A percentile compares a stretch with the other conserved stretches of the same genome.
phyloP scores from a whole-genome alignment of 2,113 vertebrate species.

The Gallinago paraguaiae region DNA sequence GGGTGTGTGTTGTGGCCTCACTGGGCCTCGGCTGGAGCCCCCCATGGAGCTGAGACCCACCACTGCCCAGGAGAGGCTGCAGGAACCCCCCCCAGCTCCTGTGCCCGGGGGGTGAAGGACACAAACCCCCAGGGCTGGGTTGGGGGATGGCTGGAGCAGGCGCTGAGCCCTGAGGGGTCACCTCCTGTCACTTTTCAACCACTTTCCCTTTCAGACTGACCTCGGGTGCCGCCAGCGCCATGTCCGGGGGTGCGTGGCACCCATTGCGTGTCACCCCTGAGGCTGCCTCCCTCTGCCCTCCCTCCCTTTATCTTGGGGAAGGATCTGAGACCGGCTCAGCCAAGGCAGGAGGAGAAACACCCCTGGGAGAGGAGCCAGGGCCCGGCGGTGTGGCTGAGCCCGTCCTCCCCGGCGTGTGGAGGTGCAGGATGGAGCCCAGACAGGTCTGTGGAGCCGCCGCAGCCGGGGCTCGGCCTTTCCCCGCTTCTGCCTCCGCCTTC shows the following conservation, averaged over 20 bases:
- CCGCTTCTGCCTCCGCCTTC: background rate
- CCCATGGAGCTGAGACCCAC: accelerated
- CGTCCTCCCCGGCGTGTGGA: accelerated
- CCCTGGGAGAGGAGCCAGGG: background rate
- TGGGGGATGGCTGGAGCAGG: background rate
- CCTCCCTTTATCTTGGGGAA: accelerated
- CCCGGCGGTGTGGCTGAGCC: background rate
- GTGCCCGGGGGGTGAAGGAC: background rate
- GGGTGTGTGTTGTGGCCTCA: background rate
- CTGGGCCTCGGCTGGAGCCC: accelerated
- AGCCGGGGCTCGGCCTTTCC: background rate
- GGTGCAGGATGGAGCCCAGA: constrained; percentile 3
- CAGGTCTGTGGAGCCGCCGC: background rate
- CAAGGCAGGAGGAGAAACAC: background rate
- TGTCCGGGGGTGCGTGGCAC: accelerated
- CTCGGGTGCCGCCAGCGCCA: accelerated
- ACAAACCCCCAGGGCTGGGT: background rate
- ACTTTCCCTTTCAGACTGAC: background rate
- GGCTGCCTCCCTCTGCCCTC: background rate
- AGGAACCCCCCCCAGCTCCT: background rate
- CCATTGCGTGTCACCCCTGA: accelerated
- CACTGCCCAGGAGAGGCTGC: background rate
- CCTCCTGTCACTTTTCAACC: accelerated
- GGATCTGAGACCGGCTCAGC: background rate
- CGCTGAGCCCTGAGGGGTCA: accelerated